Evolutionary conservation across 2,113 vertebrate species (phyloP).

Genomic region (Eidolon helvum): DNA sequence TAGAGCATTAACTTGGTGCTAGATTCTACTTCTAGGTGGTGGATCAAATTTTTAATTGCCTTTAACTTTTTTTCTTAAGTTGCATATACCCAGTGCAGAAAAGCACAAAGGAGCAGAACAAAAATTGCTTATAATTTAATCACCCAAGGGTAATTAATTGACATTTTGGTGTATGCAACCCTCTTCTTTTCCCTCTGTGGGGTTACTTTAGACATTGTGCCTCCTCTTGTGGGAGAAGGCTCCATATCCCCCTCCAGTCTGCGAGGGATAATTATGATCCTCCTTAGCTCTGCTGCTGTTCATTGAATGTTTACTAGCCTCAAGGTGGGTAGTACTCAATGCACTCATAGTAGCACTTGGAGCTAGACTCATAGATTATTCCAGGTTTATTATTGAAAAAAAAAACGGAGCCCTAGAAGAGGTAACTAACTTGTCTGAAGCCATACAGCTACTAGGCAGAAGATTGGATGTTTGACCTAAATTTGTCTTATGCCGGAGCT

Average conservation of each 20-base stretch:
- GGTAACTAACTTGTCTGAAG: not conserved
- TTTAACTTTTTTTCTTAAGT: not conserved
- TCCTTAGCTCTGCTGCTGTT: not conserved
- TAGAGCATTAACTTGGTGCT: not conserved
- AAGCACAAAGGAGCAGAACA: not conserved
- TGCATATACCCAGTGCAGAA: not conserved
- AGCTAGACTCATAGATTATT: not conserved
- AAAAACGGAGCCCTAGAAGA: not conserved
- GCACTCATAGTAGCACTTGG: not conserved
- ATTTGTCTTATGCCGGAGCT: not conserved
- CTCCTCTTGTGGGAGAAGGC: not conserved
- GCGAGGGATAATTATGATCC: not conserved
- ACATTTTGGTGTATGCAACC: not conserved
- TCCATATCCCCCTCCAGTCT: not conserved
- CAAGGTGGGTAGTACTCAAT: not conserved
- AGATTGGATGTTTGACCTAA: not conserved
- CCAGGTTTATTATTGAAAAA: not conserved
- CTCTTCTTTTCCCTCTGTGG: not conserved
- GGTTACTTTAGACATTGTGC: not conserved
- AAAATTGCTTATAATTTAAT: not conserved
- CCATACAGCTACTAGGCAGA: not conserved
- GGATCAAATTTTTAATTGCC: not conserved
- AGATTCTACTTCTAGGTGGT: not conserved
- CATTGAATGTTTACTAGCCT: not conserved
- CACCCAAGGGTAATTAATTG: not conserved